Base-by-base conservation (phyloP, 2,113 vertebrate genomes). In the Cephalopterus ornatus region DNA sequence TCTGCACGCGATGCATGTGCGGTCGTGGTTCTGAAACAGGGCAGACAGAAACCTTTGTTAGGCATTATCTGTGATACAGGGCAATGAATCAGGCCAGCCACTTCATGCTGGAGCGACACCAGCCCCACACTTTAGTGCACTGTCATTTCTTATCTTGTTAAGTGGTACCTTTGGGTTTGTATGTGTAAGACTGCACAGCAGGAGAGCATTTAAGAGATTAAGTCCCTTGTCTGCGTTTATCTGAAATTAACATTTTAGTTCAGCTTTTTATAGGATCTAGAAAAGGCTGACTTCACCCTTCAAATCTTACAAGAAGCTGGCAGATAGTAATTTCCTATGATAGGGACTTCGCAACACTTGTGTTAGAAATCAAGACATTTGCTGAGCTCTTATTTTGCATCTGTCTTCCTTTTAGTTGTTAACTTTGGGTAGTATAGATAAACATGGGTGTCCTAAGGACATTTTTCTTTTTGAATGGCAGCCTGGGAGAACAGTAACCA, bases 11-110 rank as follows among this genome's bases (percentile, higher is more conserved):
- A 99, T 98, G 95, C 99, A 99, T 5, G 96, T 82, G 8, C 96
- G 98, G 88, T 99, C 99, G 0, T 99, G 99, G 62, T 99, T 99
- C 99, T 99, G 98, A 23, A 95, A 94, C 1, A 50, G 50, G 63
- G 89, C 71, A 59, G 71, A 67, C 15, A 97, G 37, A 83, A 82
- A 77, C 52, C 8, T 27, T 61, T 1, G 0, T 71, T 26, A 82
- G 70, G 56, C 33, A 53, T 35, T n/a, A 46, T 14, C 37, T 3
- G 20, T 8, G 11, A 47, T 13, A 47, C 41, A 63, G 50, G 39
- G 27, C 41, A 46, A 24, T 18, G 50, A 62, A 42, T 22, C 55
- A 47, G 49, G 37, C 22, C 3, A 7, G 11, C 15, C 2, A 4
- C 73, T 72, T 76, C 27, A 3, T 15, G 30, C 44, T 66, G n/a